These are phyloP conservation scores for Mastomys natalensis DNA, from an alignment of 2,113 vertebrate genomes.

Conservation along the genomic window DNA sequence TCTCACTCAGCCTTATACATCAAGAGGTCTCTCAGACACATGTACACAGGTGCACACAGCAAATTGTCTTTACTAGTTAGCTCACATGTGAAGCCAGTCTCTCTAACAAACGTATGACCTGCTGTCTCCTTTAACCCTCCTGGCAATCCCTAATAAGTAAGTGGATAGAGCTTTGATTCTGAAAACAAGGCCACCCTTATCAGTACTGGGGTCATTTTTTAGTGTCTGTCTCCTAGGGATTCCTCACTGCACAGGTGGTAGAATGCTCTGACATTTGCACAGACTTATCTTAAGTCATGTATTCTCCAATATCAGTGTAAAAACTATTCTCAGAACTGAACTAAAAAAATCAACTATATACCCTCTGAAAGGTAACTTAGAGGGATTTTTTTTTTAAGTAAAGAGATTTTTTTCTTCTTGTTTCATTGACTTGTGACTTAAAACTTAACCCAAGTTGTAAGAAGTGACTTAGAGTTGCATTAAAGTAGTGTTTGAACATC, in stretches of 20 bases:
- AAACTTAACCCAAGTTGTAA: not conserved
- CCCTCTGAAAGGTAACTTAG: not conserved
- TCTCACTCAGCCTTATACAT: not conserved
- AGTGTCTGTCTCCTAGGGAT: not conserved
- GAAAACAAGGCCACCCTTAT: not conserved
- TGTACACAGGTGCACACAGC: no score
- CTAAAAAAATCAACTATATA: not conserved
- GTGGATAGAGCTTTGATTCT: not conserved
- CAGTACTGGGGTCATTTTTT: not conserved
- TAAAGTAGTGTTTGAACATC: not conserved
- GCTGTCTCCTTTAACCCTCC: not conserved
- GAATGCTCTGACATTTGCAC: not conserved
- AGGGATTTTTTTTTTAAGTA: conserved; percentile 13
- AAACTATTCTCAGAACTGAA: not conserved
- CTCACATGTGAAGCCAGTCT: not conserved
- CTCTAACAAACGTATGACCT: not conserved
- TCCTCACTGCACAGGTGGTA: not conserved
- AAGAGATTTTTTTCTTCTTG: not conserved
- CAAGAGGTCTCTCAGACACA: fast-evolving
- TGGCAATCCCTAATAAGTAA: not conserved
- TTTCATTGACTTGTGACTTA: not conserved
- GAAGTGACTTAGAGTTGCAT: not conserved
- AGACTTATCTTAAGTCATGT: not conserved
- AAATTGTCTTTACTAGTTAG: not conserved
- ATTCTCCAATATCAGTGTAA: not conserved